Evolutionary conservation across 1,140 invertebrate species (phyloP).

Genomic region (Drosophila mauritiana): DNA sequence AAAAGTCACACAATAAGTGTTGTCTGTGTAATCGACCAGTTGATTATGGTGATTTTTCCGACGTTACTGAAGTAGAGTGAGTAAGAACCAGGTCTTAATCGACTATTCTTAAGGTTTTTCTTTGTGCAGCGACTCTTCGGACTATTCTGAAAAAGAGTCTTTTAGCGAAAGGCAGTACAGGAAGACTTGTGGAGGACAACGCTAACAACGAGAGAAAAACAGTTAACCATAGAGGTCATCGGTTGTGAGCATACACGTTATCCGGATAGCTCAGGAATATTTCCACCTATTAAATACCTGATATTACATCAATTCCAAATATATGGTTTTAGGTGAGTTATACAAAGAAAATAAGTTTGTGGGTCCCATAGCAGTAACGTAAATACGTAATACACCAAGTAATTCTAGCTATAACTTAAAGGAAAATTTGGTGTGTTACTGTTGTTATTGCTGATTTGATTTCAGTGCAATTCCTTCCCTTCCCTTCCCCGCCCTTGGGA

Average conservation of each 20-base stretch:
- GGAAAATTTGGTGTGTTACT: too few species aligned
- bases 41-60: constrained; percentile 91
- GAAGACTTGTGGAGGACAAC: background rate
- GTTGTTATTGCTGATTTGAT: background rate
- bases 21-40: constrained; percentile 90
- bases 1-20: constrained; percentile 89
- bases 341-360: background rate
- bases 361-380: too few species aligned
- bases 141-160: constrained; percentile 14
- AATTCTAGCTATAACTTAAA: too few species aligned
- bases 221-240: background rate
- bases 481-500: background rate
- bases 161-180: constrained; percentile 1
- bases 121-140: constrained; percentile 32
- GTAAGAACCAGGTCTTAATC: background rate
- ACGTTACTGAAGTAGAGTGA: constrained; percentile 91
- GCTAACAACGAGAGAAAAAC: too few species aligned
- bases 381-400: too few species aligned
- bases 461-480: constrained; percentile 36
- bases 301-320: too few species aligned
- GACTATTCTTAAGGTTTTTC: background rate
- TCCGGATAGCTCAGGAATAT: background rate
- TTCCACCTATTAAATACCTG: background rate
- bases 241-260: background rate
- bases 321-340: constrained; percentile 1